Percentiles rank a stretch among this genome's conserved stretches.
These are phyloP conservation scores for Acanthurus lineatus DNA, from an alignment of 2,797 vertebrate species.

Conservation along the genomic window DNA sequence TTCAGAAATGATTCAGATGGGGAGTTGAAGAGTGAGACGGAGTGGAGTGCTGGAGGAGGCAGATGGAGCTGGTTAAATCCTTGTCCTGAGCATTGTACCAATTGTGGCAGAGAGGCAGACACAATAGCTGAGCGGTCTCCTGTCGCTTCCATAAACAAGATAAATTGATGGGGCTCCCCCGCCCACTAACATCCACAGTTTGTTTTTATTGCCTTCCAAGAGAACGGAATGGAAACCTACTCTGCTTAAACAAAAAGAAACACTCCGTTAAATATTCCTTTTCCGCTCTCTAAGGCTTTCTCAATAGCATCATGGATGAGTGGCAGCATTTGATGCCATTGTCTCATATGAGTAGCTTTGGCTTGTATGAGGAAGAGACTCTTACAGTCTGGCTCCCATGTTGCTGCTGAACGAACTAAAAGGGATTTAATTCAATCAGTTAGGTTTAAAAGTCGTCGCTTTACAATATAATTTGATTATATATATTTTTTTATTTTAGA, in stretches of 20 bases:
- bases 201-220: constrained; percentile 76
- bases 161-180: constrained; percentile 77
- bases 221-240: constrained; percentile 72
- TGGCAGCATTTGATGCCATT: constrained; percentile 76
- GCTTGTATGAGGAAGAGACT: constrained; percentile 58
- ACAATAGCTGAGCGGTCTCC: constrained; percentile 77
- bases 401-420: constrained; percentile 59
- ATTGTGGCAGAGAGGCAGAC: constrained; percentile 76
- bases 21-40: constrained; percentile 57
- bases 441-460: constrained; percentile 54
- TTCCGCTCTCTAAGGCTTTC: constrained; percentile 66
- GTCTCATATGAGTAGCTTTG: constrained; percentile 74
- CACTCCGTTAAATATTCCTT: constrained; percentile 71
- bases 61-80: constrained; percentile 79
- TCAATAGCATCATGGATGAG: constrained; percentile 68
- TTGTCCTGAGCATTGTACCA: constrained; percentile 77
- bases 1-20: constrained; percentile 44
- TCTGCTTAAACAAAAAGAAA: constrained; percentile 73
- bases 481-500: constrained; percentile 39
- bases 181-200: constrained; percentile 75
- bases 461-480: constrained; percentile 55
- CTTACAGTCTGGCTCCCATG: constrained; percentile 40
- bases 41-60: constrained; percentile 63
- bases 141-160: constrained; percentile 80
- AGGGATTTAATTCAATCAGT: constrained; percentile 71